These are phyloP conservation scores for Hedychridium roseum DNA, from an alignment of 2,888 invertebrate species.

Conservation along the genomic window DNA sequence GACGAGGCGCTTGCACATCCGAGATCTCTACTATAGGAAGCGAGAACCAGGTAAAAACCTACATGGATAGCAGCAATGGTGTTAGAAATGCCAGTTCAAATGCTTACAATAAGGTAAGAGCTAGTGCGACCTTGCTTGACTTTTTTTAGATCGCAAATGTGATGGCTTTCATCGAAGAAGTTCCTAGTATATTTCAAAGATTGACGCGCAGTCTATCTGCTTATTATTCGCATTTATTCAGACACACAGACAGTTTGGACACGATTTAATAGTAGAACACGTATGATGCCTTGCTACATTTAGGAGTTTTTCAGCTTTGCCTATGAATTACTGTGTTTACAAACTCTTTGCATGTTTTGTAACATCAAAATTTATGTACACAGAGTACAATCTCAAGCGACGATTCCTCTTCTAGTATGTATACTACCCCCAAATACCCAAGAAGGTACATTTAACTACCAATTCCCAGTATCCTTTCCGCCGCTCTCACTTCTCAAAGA, in stretches of 20 bases:
- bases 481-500: constrained; percentile 13
- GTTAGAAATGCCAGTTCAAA: constrained; percentile 80
- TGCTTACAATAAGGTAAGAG: constrained; percentile 91
- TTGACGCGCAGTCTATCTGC: too few relatives aligned
- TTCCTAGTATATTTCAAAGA: too few relatives aligned
- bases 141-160: neutral
- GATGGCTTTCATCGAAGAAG: too few relatives aligned
- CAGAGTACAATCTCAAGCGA: constrained; percentile 37
- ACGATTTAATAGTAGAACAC: too few relatives aligned
- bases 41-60: constrained; percentile 93
- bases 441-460: constrained; percentile 20
- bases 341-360: too few relatives aligned
- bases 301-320: too few relatives aligned
- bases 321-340: too few relatives aligned
- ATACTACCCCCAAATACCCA: constrained; percentile 19
- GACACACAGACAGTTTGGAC: too few relatives aligned
- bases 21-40: constrained; percentile 68
- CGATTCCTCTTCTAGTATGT: constrained; percentile 32
- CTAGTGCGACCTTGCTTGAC: constrained; percentile 53
- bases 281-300: too few relatives aligned
- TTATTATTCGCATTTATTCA: too few relatives aligned
- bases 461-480: constrained; percentile 9
- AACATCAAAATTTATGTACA: constrained; percentile 16
- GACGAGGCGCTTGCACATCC: constrained; percentile 64
- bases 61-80: constrained; percentile 91